phyloP scores from a whole-genome alignment of 2,888 invertebrate species.

The Lasius platythorax region DNA sequence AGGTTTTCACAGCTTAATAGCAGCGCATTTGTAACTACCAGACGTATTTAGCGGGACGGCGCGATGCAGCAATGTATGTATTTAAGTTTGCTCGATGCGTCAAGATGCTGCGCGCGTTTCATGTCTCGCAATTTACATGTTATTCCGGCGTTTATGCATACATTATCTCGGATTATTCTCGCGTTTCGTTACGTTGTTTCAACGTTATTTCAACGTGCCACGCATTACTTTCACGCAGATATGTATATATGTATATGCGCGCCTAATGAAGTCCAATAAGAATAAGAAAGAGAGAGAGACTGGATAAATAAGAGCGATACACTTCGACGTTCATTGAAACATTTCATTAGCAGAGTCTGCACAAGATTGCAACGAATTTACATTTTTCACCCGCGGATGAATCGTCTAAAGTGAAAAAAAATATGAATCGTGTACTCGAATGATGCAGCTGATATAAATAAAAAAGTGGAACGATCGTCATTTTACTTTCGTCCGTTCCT shows the following conservation, averaged over 20 bases:
- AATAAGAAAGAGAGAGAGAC: background rate
- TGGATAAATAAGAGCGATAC: background rate
- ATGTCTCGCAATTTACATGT: conserved; percentile 47
- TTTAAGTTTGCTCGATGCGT: conserved; percentile 44
- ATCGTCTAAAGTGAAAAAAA: background rate
- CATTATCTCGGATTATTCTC: conserved; percentile 46
- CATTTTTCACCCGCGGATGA: background rate
- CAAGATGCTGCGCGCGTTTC: conserved; percentile 41
- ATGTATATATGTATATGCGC: background rate
- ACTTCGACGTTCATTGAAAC: background rate
- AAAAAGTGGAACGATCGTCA: background rate
- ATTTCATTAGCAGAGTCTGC: background rate
- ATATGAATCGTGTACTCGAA: background rate
- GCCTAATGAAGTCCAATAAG: background rate
- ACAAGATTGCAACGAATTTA: background rate
- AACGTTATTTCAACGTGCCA: conserved; percentile 29
- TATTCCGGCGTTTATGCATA: conserved; percentile 49
- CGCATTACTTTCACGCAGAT: conserved; percentile 22
- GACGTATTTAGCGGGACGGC: conserved; percentile 19
- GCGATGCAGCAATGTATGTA: conserved; percentile 34
- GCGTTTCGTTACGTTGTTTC: conserved; percentile 41
- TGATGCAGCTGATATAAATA: background rate
- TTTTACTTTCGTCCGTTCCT: background rate
- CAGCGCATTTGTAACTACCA: conserved; percentile 16
- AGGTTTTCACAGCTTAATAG: conserved; percentile 43